phyloP scores from a whole-genome alignment of 1,140 invertebrate species.

The Trachymyrmex septentrionalis region DNA sequence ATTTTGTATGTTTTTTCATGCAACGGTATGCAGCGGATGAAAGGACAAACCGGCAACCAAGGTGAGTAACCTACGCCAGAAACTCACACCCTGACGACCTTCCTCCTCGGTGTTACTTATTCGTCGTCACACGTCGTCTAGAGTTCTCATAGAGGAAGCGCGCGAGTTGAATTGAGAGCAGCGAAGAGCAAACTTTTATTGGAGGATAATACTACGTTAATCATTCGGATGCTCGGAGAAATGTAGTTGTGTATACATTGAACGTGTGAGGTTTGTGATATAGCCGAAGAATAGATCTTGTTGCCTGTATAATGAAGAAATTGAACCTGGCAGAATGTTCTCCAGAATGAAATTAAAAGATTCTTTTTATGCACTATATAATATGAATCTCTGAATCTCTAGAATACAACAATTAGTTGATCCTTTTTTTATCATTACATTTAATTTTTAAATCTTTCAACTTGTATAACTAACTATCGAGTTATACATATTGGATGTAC shows the following conservation, averaged over 20 bases:
- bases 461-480: neutral
- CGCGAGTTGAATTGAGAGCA: conserved; percentile 21
- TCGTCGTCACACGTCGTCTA: neutral
- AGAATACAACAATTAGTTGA: neutral
- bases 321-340: neutral
- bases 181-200: conserved; percentile 1
- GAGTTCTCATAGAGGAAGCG: neutral
- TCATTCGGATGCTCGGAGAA: neutral
- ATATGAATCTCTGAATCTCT: neutral
- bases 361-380: neutral
- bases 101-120: neutral
- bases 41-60: conserved; percentile 93
- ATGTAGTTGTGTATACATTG: conserved; percentile 4
- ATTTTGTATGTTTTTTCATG: conserved; percentile 86
- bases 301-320: neutral
- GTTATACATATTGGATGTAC: neutral
- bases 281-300: neutral
- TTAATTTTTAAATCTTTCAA: neutral
- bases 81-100: neutral
- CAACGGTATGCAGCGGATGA: conserved; percentile 92
- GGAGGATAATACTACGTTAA: conserved; percentile 1
- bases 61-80: conserved; percentile 77
- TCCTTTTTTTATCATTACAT: neutral
- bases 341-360: neutral
- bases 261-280: neutral